Evolutionary conservation across 2,888 invertebrate genomes (phyloP).

Genomic region (Drosophila falleni): DNA sequence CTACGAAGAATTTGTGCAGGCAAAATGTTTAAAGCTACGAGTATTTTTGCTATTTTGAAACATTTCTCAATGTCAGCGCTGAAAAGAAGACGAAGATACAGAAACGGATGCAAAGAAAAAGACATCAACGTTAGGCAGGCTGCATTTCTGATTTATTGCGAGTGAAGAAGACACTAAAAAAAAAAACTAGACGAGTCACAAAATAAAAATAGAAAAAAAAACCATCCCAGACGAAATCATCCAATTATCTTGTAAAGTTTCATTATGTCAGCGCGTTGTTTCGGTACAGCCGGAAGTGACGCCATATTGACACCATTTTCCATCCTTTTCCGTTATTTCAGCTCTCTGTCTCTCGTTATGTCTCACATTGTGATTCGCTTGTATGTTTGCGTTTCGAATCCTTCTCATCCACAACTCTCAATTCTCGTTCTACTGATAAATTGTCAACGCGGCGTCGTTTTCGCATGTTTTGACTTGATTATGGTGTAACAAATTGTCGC

Average conservation of each 20-base stretch:
- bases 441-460: constrained; percentile 66
- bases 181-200: constrained; percentile 17
- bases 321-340: constrained; percentile 7
- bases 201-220: constrained; percentile 6
- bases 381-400: constrained; percentile 10
- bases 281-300: constrained; percentile 55
- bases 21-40: constrained; percentile 53
- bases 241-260: constrained; percentile 81
- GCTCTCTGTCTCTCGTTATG: not conserved
- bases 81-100: constrained; percentile 22
- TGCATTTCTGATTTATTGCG: constrained; percentile 69
- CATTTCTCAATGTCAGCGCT: constrained; percentile 70
- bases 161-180: constrained; percentile 26
- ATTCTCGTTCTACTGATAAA: constrained; percentile 60
- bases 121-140: constrained; percentile 36
- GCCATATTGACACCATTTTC: constrained; percentile 72
- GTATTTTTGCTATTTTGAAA: constrained; percentile 28
- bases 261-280: constrained; percentile 71
- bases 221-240: constrained; percentile 59
- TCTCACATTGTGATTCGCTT: not conserved
- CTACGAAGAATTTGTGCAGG: constrained; percentile 8
- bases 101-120: constrained; percentile 14
- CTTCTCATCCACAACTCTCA: constrained; percentile 17
- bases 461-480: constrained; percentile 79
- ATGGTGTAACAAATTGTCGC: constrained; percentile 80